Evolutionary conservation across 2,888 invertebrate species (phyloP).

Genomic region (Lycophotia porphyrea): DNA sequence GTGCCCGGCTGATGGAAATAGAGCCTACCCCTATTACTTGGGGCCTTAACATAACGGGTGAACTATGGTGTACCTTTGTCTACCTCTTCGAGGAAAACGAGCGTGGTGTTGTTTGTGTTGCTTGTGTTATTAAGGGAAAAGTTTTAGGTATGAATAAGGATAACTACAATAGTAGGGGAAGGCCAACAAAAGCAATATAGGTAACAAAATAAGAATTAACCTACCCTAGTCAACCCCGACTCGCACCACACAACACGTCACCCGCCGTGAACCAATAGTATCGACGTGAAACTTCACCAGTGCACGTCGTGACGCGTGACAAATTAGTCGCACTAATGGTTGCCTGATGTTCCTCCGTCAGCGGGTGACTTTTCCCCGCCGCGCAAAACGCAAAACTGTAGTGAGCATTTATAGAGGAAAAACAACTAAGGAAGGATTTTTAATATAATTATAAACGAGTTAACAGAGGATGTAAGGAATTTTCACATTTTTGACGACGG

Average conservation of each 20-base stretch:
- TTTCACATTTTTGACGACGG: not conserved
- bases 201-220: not conserved
- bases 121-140: not conserved
- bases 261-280: slow-evolving; percentile 11
- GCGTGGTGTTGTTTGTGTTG: not conserved
- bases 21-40: not conserved
- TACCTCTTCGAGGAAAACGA: not conserved
- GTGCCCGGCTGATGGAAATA: not conserved
- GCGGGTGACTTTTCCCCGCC: no score
- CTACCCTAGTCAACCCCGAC: not conserved
- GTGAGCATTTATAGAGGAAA: no score
- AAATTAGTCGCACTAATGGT: slow-evolving; percentile 42
- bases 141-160: not conserved
- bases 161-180: not conserved
- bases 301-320: slow-evolving; percentile 38
- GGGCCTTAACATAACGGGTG: not conserved
- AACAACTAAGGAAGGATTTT: no score
- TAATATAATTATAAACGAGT: no score
- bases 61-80: not conserved
- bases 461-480: not conserved
- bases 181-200: not conserved
- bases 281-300: slow-evolving; percentile 27
- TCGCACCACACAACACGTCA: not conserved
- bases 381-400: no score
- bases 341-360: not conserved